phyloP scores from a whole-genome alignment of 1,140 invertebrate species.

The Halyomorpha halys region DNA sequence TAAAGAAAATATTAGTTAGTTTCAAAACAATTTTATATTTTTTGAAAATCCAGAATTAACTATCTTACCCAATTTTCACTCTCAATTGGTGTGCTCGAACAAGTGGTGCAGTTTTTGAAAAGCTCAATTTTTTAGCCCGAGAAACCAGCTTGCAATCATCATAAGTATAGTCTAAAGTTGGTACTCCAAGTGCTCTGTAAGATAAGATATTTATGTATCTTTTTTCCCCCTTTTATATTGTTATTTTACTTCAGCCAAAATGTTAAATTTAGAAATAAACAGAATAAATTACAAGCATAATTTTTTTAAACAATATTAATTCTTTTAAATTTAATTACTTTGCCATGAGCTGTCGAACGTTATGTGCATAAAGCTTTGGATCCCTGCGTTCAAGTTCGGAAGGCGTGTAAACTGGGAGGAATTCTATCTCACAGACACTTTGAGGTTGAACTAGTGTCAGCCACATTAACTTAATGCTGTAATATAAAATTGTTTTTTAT shows the following conservation, averaged over 20 bases:
- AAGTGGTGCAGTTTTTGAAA: slow-evolving; percentile 60
- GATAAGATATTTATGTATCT: slow-evolving; percentile 23
- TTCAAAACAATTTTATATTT: not conserved
- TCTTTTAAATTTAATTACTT: slow-evolving; percentile 48
- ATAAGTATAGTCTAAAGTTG: slow-evolving; percentile 83
- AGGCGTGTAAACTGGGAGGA: slow-evolving; percentile 83
- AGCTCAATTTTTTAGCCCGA: slow-evolving; percentile 65
- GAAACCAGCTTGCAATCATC: slow-evolving; percentile 81
- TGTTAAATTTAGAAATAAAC: not conserved
- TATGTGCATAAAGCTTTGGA: slow-evolving; percentile 80
- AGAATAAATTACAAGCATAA: not conserved
- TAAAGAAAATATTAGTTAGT: slow-evolving; percentile 20
- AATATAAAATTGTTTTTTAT: slow-evolving; percentile 35
- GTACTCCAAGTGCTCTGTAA: slow-evolving; percentile 63
- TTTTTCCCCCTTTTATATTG: too few relatives aligned
- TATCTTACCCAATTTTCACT: slow-evolving; percentile 50
- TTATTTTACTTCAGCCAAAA: too few relatives aligned
- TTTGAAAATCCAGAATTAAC: not conserved
- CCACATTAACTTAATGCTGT: slow-evolving; percentile 75
- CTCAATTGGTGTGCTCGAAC: slow-evolving; percentile 68
- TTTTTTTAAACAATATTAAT: slow-evolving; percentile 14
- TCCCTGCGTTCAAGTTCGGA: slow-evolving; percentile 75
- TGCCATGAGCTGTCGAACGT: slow-evolving; percentile 84
- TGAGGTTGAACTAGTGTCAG: slow-evolving; percentile 82
- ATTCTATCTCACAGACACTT: slow-evolving; percentile 86